Conservation (phyloP, 2,797 vertebrate species). For the Otolemur crassicaudatus region DNA sequence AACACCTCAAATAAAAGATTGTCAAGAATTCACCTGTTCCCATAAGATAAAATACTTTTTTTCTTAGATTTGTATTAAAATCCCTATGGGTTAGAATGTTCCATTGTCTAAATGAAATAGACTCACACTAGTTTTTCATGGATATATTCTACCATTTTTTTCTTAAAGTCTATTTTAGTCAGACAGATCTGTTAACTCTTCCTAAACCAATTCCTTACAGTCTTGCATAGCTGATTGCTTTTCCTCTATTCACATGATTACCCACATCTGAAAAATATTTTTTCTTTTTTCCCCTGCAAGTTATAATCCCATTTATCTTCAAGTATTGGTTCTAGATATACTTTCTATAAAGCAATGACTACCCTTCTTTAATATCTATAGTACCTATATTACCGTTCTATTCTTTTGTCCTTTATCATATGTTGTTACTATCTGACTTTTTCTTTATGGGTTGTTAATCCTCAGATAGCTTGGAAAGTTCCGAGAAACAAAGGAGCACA, state of each 20-base stretch:
- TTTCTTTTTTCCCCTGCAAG: not conserved
- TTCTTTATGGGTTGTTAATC: slow-evolving; percentile 33
- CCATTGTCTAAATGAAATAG: not conserved
- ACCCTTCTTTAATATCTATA: not conserved
- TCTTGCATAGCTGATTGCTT: not conserved
- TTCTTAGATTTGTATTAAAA: not conserved
- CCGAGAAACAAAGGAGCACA: not conserved
- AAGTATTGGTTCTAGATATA: not conserved
- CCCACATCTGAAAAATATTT: not conserved
- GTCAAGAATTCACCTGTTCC: not conserved
- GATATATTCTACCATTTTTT: not conserved
- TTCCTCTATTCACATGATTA: not conserved
- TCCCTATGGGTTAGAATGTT: not conserved
- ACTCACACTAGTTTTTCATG: not conserved
- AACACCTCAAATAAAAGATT: not conserved
- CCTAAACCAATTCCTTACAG: not conserved
- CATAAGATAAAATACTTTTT: not conserved
- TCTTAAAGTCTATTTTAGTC: not conserved
- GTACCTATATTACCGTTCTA: not conserved
- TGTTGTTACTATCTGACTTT: not conserved
- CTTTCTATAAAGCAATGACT: not conserved
- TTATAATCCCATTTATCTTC: not conserved
- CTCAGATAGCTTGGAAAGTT: not conserved
- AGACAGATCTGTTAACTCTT: not conserved
- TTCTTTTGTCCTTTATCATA: not conserved